Evolutionary conservation across 2,113 vertebrate genomes (phyloP).

Genomic region (Gasterosteus nipponicus): DNA sequence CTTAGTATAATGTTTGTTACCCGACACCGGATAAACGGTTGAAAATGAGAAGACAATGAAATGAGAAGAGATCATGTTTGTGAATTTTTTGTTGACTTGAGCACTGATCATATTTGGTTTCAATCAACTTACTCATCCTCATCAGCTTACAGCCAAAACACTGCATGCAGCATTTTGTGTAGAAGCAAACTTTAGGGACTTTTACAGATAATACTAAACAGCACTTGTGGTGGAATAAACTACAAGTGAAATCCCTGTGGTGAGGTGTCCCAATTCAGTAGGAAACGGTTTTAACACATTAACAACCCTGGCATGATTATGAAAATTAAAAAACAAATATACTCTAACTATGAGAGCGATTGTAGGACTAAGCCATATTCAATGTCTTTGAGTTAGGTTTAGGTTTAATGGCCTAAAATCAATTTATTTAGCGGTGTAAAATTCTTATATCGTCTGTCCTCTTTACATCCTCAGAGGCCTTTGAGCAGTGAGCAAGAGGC

Average conservation of each 20-base stretch:
- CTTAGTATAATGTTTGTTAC: neutral
- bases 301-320: slow-evolving; percentile 1
- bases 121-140: neutral
- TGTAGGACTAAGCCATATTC: slow-evolving; percentile 23
- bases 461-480: slow-evolving; percentile 12
- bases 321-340: slow-evolving; percentile 13
- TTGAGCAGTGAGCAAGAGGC: slow-evolving; percentile 6
- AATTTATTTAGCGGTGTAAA: neutral
- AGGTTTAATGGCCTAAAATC: slow-evolving; percentile 32
- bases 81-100: neutral
- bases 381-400: slow-evolving; percentile 34
- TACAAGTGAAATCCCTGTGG: neutral
- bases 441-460: slow-evolving; percentile 15
- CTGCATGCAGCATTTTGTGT: neutral
- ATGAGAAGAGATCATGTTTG: no score
- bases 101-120: neutral
- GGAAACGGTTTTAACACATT: neutral
- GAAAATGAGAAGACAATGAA: no score
- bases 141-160: neutral
- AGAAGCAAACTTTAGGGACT: neutral
- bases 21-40: no score
- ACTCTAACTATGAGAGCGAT: slow-evolving; percentile 32
- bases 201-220: neutral
- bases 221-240: neutral
- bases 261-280: neutral